Conservation (phyloP, 2,888 invertebrate genomes). For the Liodrosophila aerea region DNA sequence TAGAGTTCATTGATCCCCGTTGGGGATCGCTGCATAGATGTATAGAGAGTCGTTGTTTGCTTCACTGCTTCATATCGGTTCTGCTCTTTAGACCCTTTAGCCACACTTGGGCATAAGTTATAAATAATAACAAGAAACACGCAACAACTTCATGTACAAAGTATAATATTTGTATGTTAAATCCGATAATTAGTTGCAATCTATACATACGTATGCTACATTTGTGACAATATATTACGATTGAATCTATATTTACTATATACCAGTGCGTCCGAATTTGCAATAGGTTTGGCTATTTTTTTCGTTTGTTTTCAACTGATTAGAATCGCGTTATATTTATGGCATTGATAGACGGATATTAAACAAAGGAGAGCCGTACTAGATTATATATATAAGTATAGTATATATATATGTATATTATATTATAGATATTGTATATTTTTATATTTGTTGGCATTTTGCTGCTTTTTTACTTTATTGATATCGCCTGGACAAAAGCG, state of each 20-base stretch:
- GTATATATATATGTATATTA: constrained; percentile 16
- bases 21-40: not conserved
- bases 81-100: constrained; percentile 53
- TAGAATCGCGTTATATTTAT: constrained; percentile 33
- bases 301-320: constrained; percentile 49
- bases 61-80: constrained; percentile 51
- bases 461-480: constrained; percentile 71
- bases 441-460: constrained; percentile 73
- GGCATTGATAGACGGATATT: constrained; percentile 37
- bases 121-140: constrained; percentile 21
- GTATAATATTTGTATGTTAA: constrained; percentile 70
- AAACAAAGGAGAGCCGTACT: constrained; percentile 9
- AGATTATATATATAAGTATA: constrained; percentile 18
- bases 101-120: constrained; percentile 41
- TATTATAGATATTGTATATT: constrained; percentile 60
- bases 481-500: constrained; percentile 41
- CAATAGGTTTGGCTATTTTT: constrained; percentile 18
- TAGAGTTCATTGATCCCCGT: constrained; percentile 43
- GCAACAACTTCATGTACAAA: constrained; percentile 63
- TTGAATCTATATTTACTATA: constrained; percentile 14
- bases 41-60: constrained; percentile 2
- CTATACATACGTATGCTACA: constrained; percentile 16
- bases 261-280: constrained; percentile 70
- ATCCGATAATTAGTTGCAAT: constrained; percentile 40
- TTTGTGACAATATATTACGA: constrained; percentile 18